A percentile compares a stretch with the other conserved stretches of the same genome.
Evolutionary conservation across 2,888 invertebrate species (phyloP).

Genomic region (Agrotis segetum): DNA sequence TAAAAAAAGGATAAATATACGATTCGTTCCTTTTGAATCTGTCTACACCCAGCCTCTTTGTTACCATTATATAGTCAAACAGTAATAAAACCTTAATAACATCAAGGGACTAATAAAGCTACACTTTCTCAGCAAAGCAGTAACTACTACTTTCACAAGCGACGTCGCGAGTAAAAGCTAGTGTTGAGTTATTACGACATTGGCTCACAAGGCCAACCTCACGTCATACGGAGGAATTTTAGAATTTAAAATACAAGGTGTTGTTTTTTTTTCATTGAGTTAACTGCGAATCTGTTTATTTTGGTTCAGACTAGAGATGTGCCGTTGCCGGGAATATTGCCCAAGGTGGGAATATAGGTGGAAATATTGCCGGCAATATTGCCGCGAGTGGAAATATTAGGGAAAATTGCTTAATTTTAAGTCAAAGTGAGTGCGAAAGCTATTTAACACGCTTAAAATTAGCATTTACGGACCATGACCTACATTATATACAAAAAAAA

Average conservation of each 20-base stretch:
- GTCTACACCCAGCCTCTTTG: not conserved
- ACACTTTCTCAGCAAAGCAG: conserved; percentile 39
- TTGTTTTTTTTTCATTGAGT: conserved; percentile 28
- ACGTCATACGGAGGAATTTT: conserved; percentile 37
- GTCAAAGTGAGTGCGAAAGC: too few relatives aligned
- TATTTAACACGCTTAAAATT: too few relatives aligned
- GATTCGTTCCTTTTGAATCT: not conserved
- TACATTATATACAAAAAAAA: too few relatives aligned
- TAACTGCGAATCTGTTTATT: conserved; percentile 9
- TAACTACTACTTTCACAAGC: conserved; percentile 32
- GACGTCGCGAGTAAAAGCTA: conserved; percentile 18
- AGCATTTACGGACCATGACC: too few relatives aligned
- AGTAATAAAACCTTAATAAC: conserved; percentile 5
- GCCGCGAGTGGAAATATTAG: too few relatives aligned
- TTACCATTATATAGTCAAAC: not conserved
- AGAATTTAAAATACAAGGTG: conserved; percentile 14
- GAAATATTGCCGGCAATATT: too few relatives aligned
- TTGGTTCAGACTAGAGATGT: conserved; percentile 15
- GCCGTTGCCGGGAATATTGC: too few relatives aligned
- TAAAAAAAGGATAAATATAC: too few relatives aligned
- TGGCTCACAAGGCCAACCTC: conserved; percentile 39
- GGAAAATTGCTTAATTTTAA: too few relatives aligned
- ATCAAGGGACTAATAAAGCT: conserved; percentile 4
- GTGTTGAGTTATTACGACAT: conserved; percentile 28
- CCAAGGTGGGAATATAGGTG: too few relatives aligned